A percentile compares a stretch with the other conserved stretches of the same genome.
phyloP scores from a whole-genome alignment of 2,888 invertebrate species.

The Thelaira solivaga region DNA sequence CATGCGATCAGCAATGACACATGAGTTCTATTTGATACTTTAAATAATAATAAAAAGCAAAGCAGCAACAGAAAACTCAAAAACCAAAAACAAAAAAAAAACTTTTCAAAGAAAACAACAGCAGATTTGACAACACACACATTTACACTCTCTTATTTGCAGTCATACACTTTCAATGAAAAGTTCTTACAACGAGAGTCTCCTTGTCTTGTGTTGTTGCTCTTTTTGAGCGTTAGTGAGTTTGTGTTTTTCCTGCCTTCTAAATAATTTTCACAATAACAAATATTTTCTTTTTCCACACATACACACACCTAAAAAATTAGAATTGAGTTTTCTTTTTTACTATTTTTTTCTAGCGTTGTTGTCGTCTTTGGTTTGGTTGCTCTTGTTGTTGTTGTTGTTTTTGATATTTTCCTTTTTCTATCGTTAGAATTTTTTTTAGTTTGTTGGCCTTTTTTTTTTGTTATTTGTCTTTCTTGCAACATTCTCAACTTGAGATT shows the following conservation, averaged over 20 bases:
- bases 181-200: constrained; percentile 45
- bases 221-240: constrained; percentile 1
- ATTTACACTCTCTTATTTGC: background rate
- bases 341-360: background rate
- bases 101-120: constrained; percentile 10
- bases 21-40: constrained; percentile 37
- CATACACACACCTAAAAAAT: constrained; percentile 14
- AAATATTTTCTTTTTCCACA: constrained; percentile 32
- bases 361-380: constrained; percentile 1
- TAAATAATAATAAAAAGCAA: background rate
- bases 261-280: constrained; percentile 44
- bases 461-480: constrained; percentile 22
- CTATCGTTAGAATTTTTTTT: constrained; percentile 12
- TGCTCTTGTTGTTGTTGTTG: background rate
- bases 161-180: constrained; percentile 14
- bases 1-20: constrained; percentile 45
- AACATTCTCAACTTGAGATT: constrained; percentile 46
- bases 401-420: constrained; percentile 29
- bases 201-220: constrained; percentile 32
- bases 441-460: background rate
- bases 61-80: too few species aligned
- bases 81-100: constrained; percentile 1
- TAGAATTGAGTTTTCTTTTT: constrained; percentile 47
- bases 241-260: constrained; percentile 22
- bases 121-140: constrained; percentile 6